Base-by-base conservation (phyloP, 2,888 invertebrate genomes). In the Dicranocentrus wangi region DNA sequence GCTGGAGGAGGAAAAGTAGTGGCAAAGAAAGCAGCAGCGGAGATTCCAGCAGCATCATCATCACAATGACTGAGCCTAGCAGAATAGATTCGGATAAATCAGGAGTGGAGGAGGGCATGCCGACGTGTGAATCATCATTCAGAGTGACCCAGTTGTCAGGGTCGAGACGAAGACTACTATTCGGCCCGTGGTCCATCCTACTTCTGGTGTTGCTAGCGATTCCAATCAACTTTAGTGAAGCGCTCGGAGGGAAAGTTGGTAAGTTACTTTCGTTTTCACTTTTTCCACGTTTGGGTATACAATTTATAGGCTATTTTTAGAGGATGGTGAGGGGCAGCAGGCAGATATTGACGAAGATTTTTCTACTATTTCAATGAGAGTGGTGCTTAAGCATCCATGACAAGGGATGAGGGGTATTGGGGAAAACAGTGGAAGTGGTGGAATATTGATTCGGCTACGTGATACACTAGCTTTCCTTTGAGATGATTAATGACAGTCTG, bases 1-100 rank as follows among this genome's bases (percentile, higher is more conserved):
- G 39, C 25, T 75, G 75, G 75, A 75, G 66, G 58, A 75, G 66
- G 61, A 76, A 68, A 68, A 42, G 8, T 32, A 68, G 47, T 43
- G 51, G 39, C 42, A 42, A 25, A 21, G 27, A 47, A 39, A 10
- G 25, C 53, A 19, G 23, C 53, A 25, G 58, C 25, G 58, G 28
- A 27, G 15, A 17, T n/a, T n/a, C n/a, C n/a, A n/a, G n/a, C n/a
- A n/a, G n/a, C n/a, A n/a, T n/a, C n/a, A n/a, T 17, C 13, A 25
- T 5, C 1, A 27, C 25, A 21, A 32, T 17, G 17, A 47, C 2
- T 43, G 42, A 43, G 39, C 21, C 58, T 58, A 72, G 71, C 8
- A 72, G 60, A 43, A 39, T 19, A 58, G 69, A 39, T 10, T 27
- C 8, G 1, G n/a, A n/a, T n/a, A n/a, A n/a, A n/a, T n/a, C n/a